phyloP scores from a whole-genome alignment of 2,888 invertebrate genomes.

The Xiphydria camelus region DNA sequence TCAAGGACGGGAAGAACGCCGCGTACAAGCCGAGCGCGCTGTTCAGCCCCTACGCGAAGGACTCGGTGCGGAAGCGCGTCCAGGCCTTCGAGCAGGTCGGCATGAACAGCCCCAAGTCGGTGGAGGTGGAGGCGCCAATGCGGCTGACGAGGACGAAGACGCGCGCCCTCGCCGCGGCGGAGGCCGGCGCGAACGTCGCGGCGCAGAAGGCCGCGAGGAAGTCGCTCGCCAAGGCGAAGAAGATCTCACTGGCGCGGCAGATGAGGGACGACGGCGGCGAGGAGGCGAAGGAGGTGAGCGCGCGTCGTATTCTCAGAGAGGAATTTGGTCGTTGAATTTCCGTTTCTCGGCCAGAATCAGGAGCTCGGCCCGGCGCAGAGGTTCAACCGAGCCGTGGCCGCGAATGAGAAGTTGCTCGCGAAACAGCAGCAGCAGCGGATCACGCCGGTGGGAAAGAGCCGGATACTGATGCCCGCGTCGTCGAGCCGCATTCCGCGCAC shows the following conservation, averaged over 20 bases:
- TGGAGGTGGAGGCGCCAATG: conserved; percentile 38
- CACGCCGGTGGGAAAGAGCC: conserved; percentile 45
- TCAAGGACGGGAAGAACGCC: conserved; percentile 2
- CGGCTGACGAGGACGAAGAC: conserved; percentile 64
- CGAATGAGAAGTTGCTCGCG: conserved; percentile 28
- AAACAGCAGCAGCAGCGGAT: conserved; percentile 33
- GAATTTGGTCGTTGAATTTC: not conserved
- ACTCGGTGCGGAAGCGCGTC: conserved; percentile 65
- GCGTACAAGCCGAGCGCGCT: conserved; percentile 50
- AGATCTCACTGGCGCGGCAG: conserved; percentile 43
- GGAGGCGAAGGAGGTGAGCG: conserved; percentile 47
- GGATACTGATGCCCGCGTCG: conserved; percentile 40
- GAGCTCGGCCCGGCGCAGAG: conserved; percentile 23
- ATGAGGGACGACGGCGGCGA: conserved; percentile 36
- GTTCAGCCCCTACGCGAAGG: conserved; percentile 64
- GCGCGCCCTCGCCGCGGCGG: conserved; percentile 60
- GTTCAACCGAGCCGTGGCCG: conserved; percentile 20
- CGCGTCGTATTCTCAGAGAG: not conserved
- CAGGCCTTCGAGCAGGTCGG: conserved; percentile 65
- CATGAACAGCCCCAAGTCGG: conserved; percentile 43
- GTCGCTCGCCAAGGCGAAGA: conserved; percentile 47
- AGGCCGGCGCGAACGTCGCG: conserved; percentile 21
- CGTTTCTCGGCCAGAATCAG: conserved; percentile 33
- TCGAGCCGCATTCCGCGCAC: conserved; percentile 42
- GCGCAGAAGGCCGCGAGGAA: conserved; percentile 47